Percentiles rank a stretch among this genome's conserved stretches.
phyloP scores from a whole-genome alignment of 2,888 invertebrate species.

The Heteromurus nitidus region DNA sequence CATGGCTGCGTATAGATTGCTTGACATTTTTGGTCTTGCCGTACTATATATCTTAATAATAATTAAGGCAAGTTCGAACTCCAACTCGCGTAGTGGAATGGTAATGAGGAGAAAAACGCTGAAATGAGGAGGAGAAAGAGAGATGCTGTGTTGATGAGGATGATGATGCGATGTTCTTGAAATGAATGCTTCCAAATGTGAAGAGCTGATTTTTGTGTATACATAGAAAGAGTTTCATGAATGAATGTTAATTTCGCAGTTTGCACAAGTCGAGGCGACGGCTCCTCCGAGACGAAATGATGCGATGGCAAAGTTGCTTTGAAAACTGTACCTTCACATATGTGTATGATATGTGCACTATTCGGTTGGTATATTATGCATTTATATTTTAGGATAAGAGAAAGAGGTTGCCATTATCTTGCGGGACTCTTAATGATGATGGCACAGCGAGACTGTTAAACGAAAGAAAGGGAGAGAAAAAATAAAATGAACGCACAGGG shows the following conservation, averaged over 20 bases:
- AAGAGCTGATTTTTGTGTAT: too few relatives aligned
- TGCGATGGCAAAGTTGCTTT: too few relatives aligned
- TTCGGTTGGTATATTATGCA: too few relatives aligned
- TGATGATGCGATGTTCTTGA: too few relatives aligned
- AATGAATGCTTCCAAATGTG: too few relatives aligned
- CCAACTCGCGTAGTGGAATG: slow-evolving; percentile 8
- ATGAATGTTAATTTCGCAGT: too few relatives aligned
- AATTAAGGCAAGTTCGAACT: slow-evolving; percentile 8
- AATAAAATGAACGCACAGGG: slow-evolving; percentile 40
- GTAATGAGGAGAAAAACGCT: slow-evolving; percentile 17
- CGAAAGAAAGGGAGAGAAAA: slow-evolving; percentile 7
- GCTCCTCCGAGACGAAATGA: too few relatives aligned
- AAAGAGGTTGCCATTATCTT: slow-evolving; percentile 44
- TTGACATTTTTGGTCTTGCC: neutral
- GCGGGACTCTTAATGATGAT: slow-evolving; percentile 52
- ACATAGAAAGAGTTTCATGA: too few relatives aligned
- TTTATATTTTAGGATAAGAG: neutral
- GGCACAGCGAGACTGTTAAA: slow-evolving; percentile 32
- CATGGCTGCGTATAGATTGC: neutral
- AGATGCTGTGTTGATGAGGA: too few relatives aligned
- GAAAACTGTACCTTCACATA: too few relatives aligned
- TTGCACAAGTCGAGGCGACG: too few relatives aligned
- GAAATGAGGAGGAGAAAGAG: neutral
- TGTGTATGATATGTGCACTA: too few relatives aligned
- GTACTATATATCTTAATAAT: neutral